Percentiles rank a stretch among this genome's conserved stretches.
Conservation (phyloP, 2,113 vertebrate genomes). For the Cynopterus brachyotis region DNA sequence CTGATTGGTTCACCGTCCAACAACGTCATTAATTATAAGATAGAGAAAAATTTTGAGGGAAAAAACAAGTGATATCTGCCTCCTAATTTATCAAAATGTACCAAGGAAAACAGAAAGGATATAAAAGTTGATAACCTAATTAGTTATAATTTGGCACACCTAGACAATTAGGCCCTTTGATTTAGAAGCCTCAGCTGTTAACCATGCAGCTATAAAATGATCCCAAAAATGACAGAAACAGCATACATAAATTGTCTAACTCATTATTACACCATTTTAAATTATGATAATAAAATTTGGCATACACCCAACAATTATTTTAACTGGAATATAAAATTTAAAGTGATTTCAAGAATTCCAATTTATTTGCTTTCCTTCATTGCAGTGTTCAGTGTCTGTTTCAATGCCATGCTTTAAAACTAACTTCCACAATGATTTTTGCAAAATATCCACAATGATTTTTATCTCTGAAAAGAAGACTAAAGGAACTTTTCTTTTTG, state of each 20-base stretch:
- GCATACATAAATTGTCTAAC: conserved; percentile 52
- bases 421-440: not conserved
- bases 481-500: not conserved
- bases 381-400: not conserved
- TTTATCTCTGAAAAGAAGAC: not conserved
- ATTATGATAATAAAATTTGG: conserved; percentile 54
- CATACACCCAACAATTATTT: conserved; percentile 32
- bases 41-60: not conserved
- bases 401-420: conserved; percentile 38
- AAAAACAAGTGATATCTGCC: not conserved
- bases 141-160: not conserved
- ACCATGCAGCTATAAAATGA: not conserved
- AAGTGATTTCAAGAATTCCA: not conserved
- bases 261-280: not conserved
- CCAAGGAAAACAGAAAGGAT: conserved; percentile 10
- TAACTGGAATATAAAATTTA: conserved; percentile 37
- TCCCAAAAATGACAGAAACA: conserved; percentile 46
- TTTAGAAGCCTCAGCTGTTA: conserved; percentile 55
- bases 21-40: not conserved
- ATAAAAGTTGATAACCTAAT: conserved; percentile 24
- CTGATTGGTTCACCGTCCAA: not conserved
- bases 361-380: not conserved
- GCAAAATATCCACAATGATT: not conserved
- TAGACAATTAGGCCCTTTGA: conserved; percentile 49
- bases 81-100: conserved; percentile 14